Conservation (phyloP, 1,140 invertebrate genomes). For the Babylonia areolata region DNA sequence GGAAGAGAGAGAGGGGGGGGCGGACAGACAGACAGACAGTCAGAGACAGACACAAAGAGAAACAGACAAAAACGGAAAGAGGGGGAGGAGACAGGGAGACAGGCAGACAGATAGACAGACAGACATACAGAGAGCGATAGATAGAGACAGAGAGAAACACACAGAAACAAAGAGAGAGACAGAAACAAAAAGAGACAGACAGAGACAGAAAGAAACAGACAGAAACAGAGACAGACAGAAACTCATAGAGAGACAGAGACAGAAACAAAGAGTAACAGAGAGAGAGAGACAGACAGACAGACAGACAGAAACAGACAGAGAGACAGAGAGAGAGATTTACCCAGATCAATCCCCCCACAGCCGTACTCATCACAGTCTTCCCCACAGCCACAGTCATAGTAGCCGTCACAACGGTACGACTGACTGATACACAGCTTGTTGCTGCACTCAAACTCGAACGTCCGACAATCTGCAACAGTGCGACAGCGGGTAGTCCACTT, state of each 20-base stretch:
- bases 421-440: constrained; percentile 61
- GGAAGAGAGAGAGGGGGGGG: not conserved
- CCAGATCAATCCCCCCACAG: too few relatives aligned
- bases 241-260: constrained; percentile 46
- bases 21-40: not conserved
- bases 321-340: constrained; percentile 4
- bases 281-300: not conserved
- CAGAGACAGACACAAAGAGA: not conserved
- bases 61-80: not conserved
- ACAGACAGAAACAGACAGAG: constrained; percentile 41
- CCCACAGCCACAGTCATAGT: constrained; percentile 64
- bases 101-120: not conserved
- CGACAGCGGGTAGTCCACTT: not conserved
- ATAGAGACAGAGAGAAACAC: not conserved
- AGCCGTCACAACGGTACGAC: constrained; percentile 62
- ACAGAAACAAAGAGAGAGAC: not conserved
- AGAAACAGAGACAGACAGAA: not conserved
- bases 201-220: not conserved
- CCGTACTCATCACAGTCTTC: constrained; percentile 58
- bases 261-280: too few relatives aligned
- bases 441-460: constrained; percentile 55
- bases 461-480: constrained; percentile 47
- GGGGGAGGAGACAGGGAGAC: not conserved
- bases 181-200: too few relatives aligned
- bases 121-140: not conserved